phyloP scores from a whole-genome alignment of 2,797 vertebrate species.

The Nothura maculosa region DNA sequence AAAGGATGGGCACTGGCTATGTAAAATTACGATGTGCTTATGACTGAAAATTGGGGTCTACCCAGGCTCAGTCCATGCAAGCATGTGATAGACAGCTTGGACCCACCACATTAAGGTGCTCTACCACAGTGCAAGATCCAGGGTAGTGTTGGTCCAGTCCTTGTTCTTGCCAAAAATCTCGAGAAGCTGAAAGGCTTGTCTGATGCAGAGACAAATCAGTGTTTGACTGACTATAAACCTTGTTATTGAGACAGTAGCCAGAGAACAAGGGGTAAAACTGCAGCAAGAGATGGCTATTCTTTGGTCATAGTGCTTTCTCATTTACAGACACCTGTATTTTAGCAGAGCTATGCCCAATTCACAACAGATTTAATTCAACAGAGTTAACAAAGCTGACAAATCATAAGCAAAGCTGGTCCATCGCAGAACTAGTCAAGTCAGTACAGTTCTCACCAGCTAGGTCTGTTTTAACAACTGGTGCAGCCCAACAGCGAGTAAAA shows the following conservation, averaged over 20 bases:
- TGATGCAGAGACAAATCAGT: rapidly evolving
- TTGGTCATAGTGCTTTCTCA: not conserved
- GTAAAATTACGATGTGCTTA: too few relatives aligned
- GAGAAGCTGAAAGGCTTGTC: not conserved
- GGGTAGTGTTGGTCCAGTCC: too few relatives aligned
- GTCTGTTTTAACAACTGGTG: rapidly evolving
- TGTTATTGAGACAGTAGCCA: not conserved
- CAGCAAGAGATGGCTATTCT: not conserved
- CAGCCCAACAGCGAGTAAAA: not conserved
- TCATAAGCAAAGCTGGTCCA: not conserved
- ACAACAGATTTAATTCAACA: not conserved
- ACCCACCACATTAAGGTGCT: too few relatives aligned
- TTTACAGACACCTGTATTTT: not conserved
- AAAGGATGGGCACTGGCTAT: not conserved
- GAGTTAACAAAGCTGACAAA: not conserved
- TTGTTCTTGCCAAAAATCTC: not conserved
- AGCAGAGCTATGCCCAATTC: not conserved
- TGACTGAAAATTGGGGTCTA: rapidly evolving
- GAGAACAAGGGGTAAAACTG: not conserved
- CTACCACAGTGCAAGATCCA: too few relatives aligned
- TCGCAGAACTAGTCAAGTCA: rapidly evolving
- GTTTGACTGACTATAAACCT: not conserved
- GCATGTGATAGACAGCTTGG: too few relatives aligned
- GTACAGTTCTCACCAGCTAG: rapidly evolving
- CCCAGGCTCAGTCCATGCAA: not conserved